Evolutionary conservation across 1,140 invertebrate species (phyloP), one percentile per base, ranked within the genome.

Genomic region (Anagrus nilaparvatae): DNA sequence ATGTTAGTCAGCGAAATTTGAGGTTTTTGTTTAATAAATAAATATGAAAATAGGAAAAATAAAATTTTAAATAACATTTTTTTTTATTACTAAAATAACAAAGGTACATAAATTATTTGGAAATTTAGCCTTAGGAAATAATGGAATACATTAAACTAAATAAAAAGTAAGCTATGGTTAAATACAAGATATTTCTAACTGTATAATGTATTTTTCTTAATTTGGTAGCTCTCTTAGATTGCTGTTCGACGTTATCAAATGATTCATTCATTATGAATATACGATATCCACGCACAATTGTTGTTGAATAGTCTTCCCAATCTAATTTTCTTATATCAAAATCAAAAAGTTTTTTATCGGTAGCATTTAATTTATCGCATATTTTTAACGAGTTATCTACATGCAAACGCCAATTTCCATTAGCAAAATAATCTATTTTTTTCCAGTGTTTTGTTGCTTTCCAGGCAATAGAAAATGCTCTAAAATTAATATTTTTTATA

Each of bases 291-390:
- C 64, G 59, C 24, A 75, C 63, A 47, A 78, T 79, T 6, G 56
- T 65, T 10, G 60, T 51, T 34, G 76, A 70, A 51, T 75, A 82
- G 4, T 65, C 59, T 1, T 60, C 56, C 79, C 79, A 83, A 39
- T 75, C 61, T 2, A 83, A 43, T 4, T 56, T 42, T 0, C 53
- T 44, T 2, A 82, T 59, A 45, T 79, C 69, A 49, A 77, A 79
- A 46, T 74, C 64, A 49, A 79, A 81, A 2, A 71, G 43, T n/a
- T 65, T 52, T 51, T 69, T 68, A 55, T 87, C 83, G 1, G 65
- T 61, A 0, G 52, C 48, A 17, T 64, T 61, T 49, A 83, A 58
- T 21, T 50, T 40, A n/a, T 64, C 53, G 53, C 62, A 64, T 12
- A 78, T 52, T 46, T 63, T 62, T 20, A 61, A 50, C 23, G 72